Base-by-base conservation (phyloP, 1,140 invertebrate species). In the Euglossa dilemma region DNA sequence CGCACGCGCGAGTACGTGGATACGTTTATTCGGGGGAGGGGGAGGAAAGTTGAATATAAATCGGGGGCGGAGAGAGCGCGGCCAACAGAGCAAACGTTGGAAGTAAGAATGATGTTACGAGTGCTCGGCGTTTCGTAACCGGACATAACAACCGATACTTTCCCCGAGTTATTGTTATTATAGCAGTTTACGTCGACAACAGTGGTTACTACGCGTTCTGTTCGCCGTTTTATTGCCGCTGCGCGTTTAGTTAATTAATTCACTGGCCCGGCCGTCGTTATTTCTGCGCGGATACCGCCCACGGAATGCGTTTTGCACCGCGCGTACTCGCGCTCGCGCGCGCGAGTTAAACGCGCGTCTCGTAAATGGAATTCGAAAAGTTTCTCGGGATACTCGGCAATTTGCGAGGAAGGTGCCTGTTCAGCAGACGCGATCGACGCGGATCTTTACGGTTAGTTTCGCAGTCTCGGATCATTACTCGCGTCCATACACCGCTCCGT, bases 41-140 rank as follows among this genome's bases (percentile, higher is more conserved):
- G 63, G 63, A 63, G 25, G 25, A 67, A 43, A 36, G 20, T 20
- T 12, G 63, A 20, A 20, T 23, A 12, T 43, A 23, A 74, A n/a
- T 50, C 47, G 45, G 75, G 43, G 52, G 52, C 14, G 23, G 16
- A 43, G 12, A 18, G 11, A 0, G 0, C 14, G 18, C 14, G 59
- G 18, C 28, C 18, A 18, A 8, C 18, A n/a, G 14, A 12, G 18
- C 70, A 12, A 75, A 57, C 25, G 43, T 50, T 75, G 45, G 28
- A 43, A 18, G 52, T 50, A 82, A 67, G 63, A 82, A 43, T 76
- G 57, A 77, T 69, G 80, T 76, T 76, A 76, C 80, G 52, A 76
- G 63, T 28, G 45, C 64, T 23, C 9, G 28, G n/a, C 43, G 54
- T 75, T 50, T 16, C 23, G 63, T 50, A 82, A 76, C 67, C 64